These are phyloP conservation scores for Epirrita christyi DNA, from an alignment of 2,888 invertebrate species.

Conservation along the genomic window DNA sequence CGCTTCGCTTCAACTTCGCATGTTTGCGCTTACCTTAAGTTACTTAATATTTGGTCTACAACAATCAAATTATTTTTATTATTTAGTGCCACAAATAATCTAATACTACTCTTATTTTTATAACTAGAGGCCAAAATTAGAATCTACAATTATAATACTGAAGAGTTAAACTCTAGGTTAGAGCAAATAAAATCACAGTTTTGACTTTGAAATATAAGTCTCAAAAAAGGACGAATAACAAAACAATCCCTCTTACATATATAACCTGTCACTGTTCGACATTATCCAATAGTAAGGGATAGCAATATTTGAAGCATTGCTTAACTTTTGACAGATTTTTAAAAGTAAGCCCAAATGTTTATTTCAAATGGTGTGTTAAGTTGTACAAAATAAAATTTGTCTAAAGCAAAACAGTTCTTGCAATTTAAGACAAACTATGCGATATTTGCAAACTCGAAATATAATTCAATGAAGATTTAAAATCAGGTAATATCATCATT, in stretches of 20 bases:
- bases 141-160: conserved; percentile 31
- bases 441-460: too few relatives aligned
- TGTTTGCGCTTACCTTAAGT: neutral
- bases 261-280: too few relatives aligned
- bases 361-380: too few relatives aligned
- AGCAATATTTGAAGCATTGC: too few relatives aligned
- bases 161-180: conserved; percentile 21
- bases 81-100: conserved; percentile 27
- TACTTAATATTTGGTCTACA: neutral
- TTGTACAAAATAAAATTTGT: neutral
- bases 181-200: conserved; percentile 32
- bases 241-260: neutral
- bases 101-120: conserved; percentile 16
- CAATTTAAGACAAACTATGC: too few relatives aligned
- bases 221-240: neutral
- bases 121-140: conserved; percentile 17
- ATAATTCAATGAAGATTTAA: too few relatives aligned
- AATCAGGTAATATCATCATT: too few relatives aligned
- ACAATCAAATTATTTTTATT: conserved; percentile 7
- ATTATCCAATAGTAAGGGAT: too few relatives aligned
- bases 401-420: too few relatives aligned
- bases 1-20: too few relatives aligned
- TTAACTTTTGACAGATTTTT: too few relatives aligned
- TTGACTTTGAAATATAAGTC: conserved; percentile 18
- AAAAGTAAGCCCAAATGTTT: too few relatives aligned